Percentiles rank a stretch among this genome's conserved stretches.
Conservation (phyloP, 1,140 invertebrate species). For the Ceratina australensis region DNA sequence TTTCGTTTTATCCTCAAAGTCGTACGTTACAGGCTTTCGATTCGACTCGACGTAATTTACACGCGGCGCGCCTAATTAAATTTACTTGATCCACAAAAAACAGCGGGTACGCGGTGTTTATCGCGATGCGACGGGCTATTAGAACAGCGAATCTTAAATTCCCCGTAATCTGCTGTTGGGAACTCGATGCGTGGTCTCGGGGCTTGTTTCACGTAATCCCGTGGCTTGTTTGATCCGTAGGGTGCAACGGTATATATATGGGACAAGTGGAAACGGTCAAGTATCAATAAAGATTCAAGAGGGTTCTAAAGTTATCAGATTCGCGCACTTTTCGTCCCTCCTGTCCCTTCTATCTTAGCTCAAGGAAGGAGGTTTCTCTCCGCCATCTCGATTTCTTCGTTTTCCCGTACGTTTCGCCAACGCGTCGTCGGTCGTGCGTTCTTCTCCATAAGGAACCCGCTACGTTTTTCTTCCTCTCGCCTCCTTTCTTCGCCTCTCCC, state of each 20-base stretch:
- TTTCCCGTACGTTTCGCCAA: constrained; percentile 49
- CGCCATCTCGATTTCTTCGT: constrained; percentile 29
- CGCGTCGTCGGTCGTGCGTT: constrained; percentile 46
- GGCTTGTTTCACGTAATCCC: constrained; percentile 34
- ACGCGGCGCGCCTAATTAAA: neutral
- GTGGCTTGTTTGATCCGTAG: constrained; percentile 6
- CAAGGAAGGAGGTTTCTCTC: neutral
- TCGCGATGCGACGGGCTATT: no score
- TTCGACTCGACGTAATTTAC: neutral
- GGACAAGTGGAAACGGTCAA: constrained; percentile 55
- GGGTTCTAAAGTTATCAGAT: constrained; percentile 62
- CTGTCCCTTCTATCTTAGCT: neutral
- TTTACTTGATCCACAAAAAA: neutral
- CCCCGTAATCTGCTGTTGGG: no score
- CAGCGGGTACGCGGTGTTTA: no score
- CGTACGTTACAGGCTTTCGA: neutral
- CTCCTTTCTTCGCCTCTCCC: neutral
- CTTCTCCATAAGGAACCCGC: constrained; percentile 57
- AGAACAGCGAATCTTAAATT: no score
- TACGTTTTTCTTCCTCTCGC: constrained; percentile 1
- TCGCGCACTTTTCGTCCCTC: constrained; percentile 49
- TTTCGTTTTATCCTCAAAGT: neutral
- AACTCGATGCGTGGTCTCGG: neutral
- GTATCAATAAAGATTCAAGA: constrained; percentile 56
- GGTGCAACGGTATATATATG: constrained; percentile 45